Evolutionary conservation across 1,140 invertebrate genomes (phyloP), one percentile per base, ranked within the genome.

Genomic region (Heliconius hewitsoni): DNA sequence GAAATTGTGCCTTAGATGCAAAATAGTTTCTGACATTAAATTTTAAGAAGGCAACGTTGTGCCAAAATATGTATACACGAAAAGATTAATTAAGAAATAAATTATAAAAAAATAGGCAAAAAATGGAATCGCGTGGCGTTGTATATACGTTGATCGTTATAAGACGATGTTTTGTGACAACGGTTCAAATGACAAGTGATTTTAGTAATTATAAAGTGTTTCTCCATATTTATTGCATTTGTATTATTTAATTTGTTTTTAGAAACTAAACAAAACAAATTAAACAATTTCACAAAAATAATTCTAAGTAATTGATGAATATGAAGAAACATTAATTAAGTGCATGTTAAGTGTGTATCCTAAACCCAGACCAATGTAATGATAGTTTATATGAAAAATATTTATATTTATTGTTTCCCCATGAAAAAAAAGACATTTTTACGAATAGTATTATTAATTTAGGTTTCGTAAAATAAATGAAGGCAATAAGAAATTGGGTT

Each of bases 391-490:
- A 87, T 88, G 16, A 52, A 85, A 89, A 87, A 86, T 91, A 91
- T 91, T 91, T 93, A 93, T 94, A 94, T 94, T 94, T 94, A 94
- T 94, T 93, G 92, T 85, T 92, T 90, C 89, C 91, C 90, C 88
- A 87, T 89, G 83, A 90, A 93, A 77, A 66, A 66, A 92, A 94
- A 94, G 91, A 93, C 91, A 93, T 94, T 94, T 94, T 94, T 94
- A 94, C 93, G 91, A 90, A 94, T 94, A 93, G 93, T 94, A 94
- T 94, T 94, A 94, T 93, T 94, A 94, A 93, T 93, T 89, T 93
- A 94, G 91, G 91, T 87, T 91, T 92, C 89, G 86, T 90, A 87
- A 88, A 91, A 90, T 88, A 87, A 30, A 84, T 74, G 82, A 86
- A 85, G 93, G 91, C 93, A 90, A 89, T 89, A 89, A 90, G 52